Evolutionary conservation across 2,888 invertebrate species (phyloP).

Genomic region (Arctia plantaginis): DNA sequence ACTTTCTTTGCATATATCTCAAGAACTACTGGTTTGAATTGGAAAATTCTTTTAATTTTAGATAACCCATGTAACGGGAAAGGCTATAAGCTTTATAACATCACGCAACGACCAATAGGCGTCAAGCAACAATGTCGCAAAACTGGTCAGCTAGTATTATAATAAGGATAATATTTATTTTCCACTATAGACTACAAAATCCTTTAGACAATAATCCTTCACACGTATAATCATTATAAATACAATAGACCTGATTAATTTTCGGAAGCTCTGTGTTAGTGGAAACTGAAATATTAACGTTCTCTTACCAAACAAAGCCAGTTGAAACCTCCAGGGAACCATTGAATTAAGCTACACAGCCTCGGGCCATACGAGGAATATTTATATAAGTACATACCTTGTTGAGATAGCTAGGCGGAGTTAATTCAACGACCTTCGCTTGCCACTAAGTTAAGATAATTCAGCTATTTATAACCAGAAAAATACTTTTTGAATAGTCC

Average conservation of each 20-base stretch:
- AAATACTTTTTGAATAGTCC: not conserved
- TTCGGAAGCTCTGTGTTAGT: conserved; percentile 25
- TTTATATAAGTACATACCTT: conserved; percentile 33
- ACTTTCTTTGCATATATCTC: no score
- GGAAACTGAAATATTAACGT: conserved; percentile 46
- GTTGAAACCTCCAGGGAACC: conserved; percentile 44
- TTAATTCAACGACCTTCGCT: not conserved
- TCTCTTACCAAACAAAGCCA: conserved; percentile 38
- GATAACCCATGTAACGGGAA: no score
- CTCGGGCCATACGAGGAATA: conserved; percentile 29
- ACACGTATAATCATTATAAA: conserved; percentile 16
- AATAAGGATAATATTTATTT: not conserved
- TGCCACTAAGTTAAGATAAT: not conserved
- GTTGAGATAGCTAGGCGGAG: not conserved
- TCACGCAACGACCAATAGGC: no score
- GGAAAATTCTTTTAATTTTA: no score
- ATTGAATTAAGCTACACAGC: conserved; percentile 52
- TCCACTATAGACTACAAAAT: not conserved
- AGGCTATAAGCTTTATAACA: no score
- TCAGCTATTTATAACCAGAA: not conserved
- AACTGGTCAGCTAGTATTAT: not conserved
- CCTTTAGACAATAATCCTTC: not conserved
- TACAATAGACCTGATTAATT: conserved; percentile 24
- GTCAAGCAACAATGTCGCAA: no score
- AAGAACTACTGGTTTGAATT: no score